Percentiles rank a stretch among this genome's conserved stretches.
phyloP scores from a whole-genome alignment of 2,888 invertebrate genomes.

The Drosophila infuscata region DNA sequence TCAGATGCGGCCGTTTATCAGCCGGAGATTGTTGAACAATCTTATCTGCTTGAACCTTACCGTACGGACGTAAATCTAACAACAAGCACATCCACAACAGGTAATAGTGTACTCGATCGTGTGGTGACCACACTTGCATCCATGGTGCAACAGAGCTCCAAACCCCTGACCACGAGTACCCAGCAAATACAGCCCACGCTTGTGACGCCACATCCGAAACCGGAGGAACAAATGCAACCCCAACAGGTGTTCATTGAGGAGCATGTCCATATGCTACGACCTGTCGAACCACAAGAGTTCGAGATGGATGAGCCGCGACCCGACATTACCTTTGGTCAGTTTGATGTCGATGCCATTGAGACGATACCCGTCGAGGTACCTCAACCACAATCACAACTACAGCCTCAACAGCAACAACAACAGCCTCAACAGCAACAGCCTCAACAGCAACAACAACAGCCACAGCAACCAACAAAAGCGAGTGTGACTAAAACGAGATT shows the following conservation, averaged over 20 bases:
- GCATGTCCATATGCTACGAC: constrained; percentile 61
- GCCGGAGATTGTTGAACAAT: constrained; percentile 51
- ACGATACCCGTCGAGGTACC: constrained; percentile 69
- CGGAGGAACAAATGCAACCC: constrained; percentile 27
- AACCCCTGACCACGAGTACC: constrained; percentile 66
- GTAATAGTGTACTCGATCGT: constrained; percentile 65
- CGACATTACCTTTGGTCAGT: constrained; percentile 83
- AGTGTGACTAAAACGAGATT: constrained; percentile 40
- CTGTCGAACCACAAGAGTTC: constrained; percentile 76
- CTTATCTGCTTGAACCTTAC: constrained; percentile 63
- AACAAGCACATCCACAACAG: constrained; percentile 48
- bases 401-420: constrained; percentile 21
- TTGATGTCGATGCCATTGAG: constrained; percentile 82
- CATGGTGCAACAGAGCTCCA: constrained; percentile 68
- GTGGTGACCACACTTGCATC: constrained; percentile 74
- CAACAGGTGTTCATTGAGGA: constrained; percentile 61
- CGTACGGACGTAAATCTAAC: constrained; percentile 39
- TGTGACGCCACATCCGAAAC: constrained; percentile 11
- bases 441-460: constrained; percentile 13
- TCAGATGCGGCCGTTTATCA: constrained; percentile 54
- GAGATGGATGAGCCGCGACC: constrained; percentile 78
- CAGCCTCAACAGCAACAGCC: constrained; percentile 9
- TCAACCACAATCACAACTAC: constrained; percentile 8
- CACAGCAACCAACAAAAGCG: constrained; percentile 13
- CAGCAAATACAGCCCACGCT: constrained; percentile 58